Percentiles rank a stretch among this genome's conserved stretches.
Conservation (phyloP, 2,113 vertebrate genomes). For the Platanista minor region DNA sequence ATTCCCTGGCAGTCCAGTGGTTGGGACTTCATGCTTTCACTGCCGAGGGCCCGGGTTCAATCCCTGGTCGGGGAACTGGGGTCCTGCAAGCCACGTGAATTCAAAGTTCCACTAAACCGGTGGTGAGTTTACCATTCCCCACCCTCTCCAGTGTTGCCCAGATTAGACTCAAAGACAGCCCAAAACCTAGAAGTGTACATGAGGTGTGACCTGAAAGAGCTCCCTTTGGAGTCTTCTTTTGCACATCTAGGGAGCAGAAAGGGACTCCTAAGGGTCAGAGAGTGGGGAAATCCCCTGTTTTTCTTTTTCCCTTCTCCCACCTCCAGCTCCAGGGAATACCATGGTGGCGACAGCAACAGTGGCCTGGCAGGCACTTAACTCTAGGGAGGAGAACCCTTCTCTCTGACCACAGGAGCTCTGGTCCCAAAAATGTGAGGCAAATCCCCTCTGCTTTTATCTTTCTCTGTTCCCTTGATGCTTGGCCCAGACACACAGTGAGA, state of each 20-base stretch:
- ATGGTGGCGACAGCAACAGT: not conserved
- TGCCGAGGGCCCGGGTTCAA: not conserved
- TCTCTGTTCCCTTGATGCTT: not conserved
- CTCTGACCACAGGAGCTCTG: not conserved
- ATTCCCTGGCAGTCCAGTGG: not conserved
- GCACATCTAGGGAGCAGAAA: not conserved
- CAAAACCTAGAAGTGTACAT: not conserved
- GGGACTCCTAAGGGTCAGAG: not conserved
- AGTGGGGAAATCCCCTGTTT: not conserved
- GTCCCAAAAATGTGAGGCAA: not conserved
- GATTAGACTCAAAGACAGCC: not conserved
- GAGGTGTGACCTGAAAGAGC: not conserved
- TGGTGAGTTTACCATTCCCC: not conserved
- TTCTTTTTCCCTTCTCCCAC: not conserved
- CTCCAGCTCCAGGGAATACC: not conserved
- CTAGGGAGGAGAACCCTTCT: not conserved
- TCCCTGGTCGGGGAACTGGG: not conserved
- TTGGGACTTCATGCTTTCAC: not conserved
- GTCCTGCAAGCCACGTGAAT: not conserved
- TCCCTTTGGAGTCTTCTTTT: not conserved
- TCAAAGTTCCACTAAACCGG: not conserved
- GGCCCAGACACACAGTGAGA: not conserved
- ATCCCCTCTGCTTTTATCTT: not conserved
- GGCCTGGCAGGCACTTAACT: not conserved
- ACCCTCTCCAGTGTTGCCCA: not conserved